phyloP scores from a whole-genome alignment of 1,140 invertebrate genomes.

The Sweltsa coloradensis region DNA sequence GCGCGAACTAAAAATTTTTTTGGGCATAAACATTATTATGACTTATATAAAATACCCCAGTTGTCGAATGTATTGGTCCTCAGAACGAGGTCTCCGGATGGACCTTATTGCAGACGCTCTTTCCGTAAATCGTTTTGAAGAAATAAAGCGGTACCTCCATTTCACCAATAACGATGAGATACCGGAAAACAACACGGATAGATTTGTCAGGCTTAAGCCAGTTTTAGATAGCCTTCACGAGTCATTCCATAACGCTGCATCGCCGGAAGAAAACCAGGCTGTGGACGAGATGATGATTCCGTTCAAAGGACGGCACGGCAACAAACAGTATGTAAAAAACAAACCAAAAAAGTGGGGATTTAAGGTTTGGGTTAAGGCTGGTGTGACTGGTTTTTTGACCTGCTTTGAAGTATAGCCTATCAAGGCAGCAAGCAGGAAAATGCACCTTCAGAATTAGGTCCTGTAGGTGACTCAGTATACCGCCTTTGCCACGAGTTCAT shows the following conservation, averaged over 20 bases:
- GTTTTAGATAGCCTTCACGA: neutral
- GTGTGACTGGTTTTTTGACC: conserved; percentile 19
- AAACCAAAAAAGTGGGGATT: conserved; percentile 26
- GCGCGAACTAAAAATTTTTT: conserved; percentile 2
- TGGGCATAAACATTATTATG: conserved; percentile 4
- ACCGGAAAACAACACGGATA: neutral
- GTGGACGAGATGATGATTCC: conserved; percentile 19
- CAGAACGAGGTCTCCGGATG: neutral
- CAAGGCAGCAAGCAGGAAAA: conserved; percentile 18
- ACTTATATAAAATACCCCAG: conserved; percentile 6
- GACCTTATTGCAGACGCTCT: conserved; percentile 2
- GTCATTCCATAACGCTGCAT: neutral
- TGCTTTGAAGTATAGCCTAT: conserved; percentile 27
- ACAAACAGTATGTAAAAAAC: conserved; percentile 22
- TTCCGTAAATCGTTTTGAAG: neutral
- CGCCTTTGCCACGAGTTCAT: conserved; percentile 14
- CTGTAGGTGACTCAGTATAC: conserved; percentile 23
- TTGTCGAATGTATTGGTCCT: conserved; percentile 2
- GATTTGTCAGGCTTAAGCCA: neutral
- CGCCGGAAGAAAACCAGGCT: conserved; percentile 2
- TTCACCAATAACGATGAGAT: conserved; percentile 1
- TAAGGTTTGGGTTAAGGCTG: conserved; percentile 17
- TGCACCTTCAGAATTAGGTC: conserved; percentile 20
- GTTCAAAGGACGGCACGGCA: conserved; percentile 15
- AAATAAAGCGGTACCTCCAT: neutral